These are phyloP conservation scores for Eurois occulta DNA, from an alignment of 2,888 invertebrate species.

Conservation along the genomic window DNA sequence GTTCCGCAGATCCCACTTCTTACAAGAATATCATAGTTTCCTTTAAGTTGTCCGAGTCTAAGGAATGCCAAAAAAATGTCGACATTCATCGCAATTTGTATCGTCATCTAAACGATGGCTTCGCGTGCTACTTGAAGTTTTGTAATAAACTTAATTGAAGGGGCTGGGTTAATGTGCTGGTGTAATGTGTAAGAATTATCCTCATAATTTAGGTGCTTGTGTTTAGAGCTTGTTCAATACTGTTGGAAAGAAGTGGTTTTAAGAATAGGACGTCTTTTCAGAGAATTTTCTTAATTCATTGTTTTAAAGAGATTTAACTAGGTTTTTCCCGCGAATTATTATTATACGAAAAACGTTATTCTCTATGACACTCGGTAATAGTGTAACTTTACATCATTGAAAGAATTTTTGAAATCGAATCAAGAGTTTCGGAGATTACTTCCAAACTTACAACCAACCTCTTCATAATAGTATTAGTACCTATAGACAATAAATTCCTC, in stretches of 20 bases:
- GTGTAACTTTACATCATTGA: background rate
- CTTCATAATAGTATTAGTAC: background rate
- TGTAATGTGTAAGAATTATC: background rate
- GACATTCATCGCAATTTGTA: constrained; percentile 31
- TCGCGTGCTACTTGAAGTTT: constrained; percentile 38
- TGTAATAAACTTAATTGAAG: constrained; percentile 37
- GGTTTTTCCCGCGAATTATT: background rate
- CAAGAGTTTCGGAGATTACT: background rate
- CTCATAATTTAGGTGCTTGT: background rate
- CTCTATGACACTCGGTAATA: background rate
- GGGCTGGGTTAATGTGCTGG: background rate
- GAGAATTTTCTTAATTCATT: background rate
- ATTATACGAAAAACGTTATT: no score
- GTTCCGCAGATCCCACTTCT: background rate
- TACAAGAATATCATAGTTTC: background rate
- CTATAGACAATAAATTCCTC: background rate
- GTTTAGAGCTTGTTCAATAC: background rate
- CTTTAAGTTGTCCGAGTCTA: background rate
- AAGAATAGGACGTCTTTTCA: background rate
- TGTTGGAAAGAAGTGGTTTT: background rate
- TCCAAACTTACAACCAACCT: background rate
- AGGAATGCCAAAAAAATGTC: constrained; percentile 14
- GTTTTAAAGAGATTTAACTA: background rate
- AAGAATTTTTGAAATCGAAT: background rate
- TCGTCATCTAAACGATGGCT: constrained; percentile 41